Base-by-base conservation (phyloP, 1,140 invertebrate genomes). In the Hesperophylax magnus region DNA sequence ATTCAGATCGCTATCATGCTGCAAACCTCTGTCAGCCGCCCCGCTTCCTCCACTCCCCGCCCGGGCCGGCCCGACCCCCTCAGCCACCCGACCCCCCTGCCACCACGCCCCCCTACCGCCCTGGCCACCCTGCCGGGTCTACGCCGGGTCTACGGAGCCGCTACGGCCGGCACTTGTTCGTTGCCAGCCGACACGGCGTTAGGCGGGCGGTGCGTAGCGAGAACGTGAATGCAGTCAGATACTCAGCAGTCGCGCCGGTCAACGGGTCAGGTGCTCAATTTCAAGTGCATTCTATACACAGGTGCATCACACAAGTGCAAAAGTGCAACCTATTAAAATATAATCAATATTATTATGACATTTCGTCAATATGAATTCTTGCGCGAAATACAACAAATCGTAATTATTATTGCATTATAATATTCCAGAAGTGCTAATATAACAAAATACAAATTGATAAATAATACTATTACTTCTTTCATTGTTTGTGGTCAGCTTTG, bases 151-250 rank as follows among this genome's bases (percentile, higher is more conserved):
- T 34, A 17, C 63, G 63, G 27, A 22, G 63, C 24, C 22, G n/a
- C 63, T 67, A 34, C 63, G 63, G 63, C 63, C 63, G 63, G 63
- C 63, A 67, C 63, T 67, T 67, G 63, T 67, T 67, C 63, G 58
- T 31, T 67, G 63, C 27, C 63, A 34, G 63, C 63, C 63, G 63
- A 27, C 24, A 67, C 39, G 63, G 63, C 63, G 63, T 67, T 22
- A 67, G 63, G 11, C 63, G 63, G 31, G 31, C 63, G 63, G 63
- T 67, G 63, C 63, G 63, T 67, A 67, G 63, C 22, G 63, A 39
- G 63, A 22, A 67, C 17, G 17, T 67, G 63, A 34, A 47, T 47
- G 39, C 39, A 47, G 39, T 47, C 39, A 47, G 63, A 67, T 67
- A n/a, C 39, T 14, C 11, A 47, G 39, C 9, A 47, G 22, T 61